phyloP scores from a whole-genome alignment of 2,888 invertebrate species.

The Drosophila siamana region DNA sequence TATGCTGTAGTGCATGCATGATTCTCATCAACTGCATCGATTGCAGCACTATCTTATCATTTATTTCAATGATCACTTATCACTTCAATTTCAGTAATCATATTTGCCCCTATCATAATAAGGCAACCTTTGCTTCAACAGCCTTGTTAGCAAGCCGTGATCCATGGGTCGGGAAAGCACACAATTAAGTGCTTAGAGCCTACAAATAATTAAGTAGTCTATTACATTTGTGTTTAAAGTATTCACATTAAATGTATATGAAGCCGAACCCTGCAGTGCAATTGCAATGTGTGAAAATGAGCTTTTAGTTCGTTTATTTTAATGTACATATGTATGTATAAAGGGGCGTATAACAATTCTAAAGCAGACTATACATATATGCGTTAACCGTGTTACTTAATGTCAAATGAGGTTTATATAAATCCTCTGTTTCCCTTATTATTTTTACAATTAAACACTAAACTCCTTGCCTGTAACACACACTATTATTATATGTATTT shows the following conservation, averaged over 20 bases:
- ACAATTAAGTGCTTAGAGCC: neutral
- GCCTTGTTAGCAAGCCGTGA: conserved; percentile 4
- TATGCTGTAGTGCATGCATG: neutral
- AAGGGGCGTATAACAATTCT: neutral
- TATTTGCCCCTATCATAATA: conserved; percentile 4
- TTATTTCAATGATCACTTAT: conserved; percentile 13
- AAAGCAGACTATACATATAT: neutral
- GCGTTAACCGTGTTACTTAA: too few relatives aligned
- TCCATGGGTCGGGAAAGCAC: neutral
- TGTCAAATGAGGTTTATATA: neutral
- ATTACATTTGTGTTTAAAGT: neutral
- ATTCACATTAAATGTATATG: neutral
- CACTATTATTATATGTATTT: neutral
- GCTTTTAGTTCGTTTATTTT: neutral
- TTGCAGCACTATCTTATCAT: conserved; percentile 17
- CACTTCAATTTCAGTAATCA: conserved; percentile 7
- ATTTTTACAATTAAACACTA: too few relatives aligned
- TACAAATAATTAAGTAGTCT: neutral
- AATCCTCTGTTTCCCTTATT: too few relatives aligned
- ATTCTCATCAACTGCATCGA: neutral
- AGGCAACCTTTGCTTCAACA: conserved; percentile 1
- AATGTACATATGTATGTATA: neutral
- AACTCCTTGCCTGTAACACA: neutral
- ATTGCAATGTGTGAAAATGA: neutral
- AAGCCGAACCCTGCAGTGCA: neutral